Percentiles rank a stretch among this genome's conserved stretches.
Conservation (phyloP, 2,888 invertebrate species). For the Ophioninae sp. region DNA sequence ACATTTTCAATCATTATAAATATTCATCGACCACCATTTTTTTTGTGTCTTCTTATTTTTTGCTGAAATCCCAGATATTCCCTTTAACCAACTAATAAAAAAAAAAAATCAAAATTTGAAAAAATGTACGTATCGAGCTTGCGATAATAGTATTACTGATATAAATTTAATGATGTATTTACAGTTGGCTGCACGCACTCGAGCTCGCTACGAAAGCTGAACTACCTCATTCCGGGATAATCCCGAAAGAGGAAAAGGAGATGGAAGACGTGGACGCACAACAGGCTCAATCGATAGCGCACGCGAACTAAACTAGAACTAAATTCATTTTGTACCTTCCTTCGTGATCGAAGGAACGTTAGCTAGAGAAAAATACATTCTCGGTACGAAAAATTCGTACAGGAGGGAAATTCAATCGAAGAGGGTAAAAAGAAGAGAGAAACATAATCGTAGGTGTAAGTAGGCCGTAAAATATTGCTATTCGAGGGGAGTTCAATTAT, state of each 20-base stretch:
- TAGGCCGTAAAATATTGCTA: conserved; percentile 68
- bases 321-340: conserved; percentile 64
- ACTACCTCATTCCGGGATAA: conserved; percentile 76
- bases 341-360: conserved; percentile 70
- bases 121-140: background rate
- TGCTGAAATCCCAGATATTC: no score
- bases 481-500: conserved; percentile 76
- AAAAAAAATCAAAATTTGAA: background rate
- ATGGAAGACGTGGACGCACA: conserved; percentile 68
- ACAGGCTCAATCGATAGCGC: conserved; percentile 70
- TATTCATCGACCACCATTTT: no score
- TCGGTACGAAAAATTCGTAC: background rate
- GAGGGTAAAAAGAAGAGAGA: conserved; percentile 37
- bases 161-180: conserved; percentile 35
- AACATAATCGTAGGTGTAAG: conserved; percentile 73
- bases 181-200: conserved; percentile 82
- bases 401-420: background rate
- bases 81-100: background rate
- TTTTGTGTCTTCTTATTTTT: no score
- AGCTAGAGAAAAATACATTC: conserved; percentile 68
- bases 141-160: background rate
- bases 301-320: conserved; percentile 64
- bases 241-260: conserved; percentile 61
- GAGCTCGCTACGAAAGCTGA: conserved; percentile 82
- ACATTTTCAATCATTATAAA: no score